Base-by-base conservation (phyloP, 2,888 invertebrate genomes). In the Idaea aversata region DNA sequence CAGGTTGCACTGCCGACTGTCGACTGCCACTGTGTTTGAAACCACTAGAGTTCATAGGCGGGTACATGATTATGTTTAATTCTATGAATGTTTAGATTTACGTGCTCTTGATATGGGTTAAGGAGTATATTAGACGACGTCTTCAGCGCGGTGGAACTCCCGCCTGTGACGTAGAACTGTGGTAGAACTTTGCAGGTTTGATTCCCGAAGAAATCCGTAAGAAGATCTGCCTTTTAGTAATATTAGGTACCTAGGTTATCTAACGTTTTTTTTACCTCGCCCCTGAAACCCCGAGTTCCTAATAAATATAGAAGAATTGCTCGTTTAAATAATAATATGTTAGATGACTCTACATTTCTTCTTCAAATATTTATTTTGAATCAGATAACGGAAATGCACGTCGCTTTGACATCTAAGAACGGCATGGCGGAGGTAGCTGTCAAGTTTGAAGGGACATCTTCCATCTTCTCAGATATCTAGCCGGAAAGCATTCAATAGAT, bases 1-100 rank as follows among this genome's bases (percentile, higher is more conserved):
- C 61, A 57, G 57, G 62, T 62, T 62, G 25, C 6, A 47, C 15
- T 59, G 13, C 34, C 25, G 34, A 58, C 58, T 2, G n/a, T 58
- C 6, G 57, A 58, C 58, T 58, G 47, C 47, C 47, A 47, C 47
- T 47, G 47, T 47, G 13, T 47, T 47, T 47, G 47, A 47, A 10
- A 47, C 47, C 13, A 13, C 10, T 47, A 7, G 47, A 47, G 47
- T 47, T 47, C 47, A 47, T 47, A 47, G 47, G 47, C 7, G 47
- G 47, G 6, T n/a, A 59, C 15, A 59, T 5, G 58, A 15, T 59
- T 7, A 16, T 59, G 58, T 59, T 59, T 59, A 13, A 47, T 47
- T 47, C 47, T 10, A 6, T 47, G 47, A 47, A 7, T 47, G 10
- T 13, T 47, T 47, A 13, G 10, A 47, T 47, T 47, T 13, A 47